Evolutionary conservation across 2,113 vertebrate genomes (phyloP).

Genomic region (Agelaius phoeniceus): DNA sequence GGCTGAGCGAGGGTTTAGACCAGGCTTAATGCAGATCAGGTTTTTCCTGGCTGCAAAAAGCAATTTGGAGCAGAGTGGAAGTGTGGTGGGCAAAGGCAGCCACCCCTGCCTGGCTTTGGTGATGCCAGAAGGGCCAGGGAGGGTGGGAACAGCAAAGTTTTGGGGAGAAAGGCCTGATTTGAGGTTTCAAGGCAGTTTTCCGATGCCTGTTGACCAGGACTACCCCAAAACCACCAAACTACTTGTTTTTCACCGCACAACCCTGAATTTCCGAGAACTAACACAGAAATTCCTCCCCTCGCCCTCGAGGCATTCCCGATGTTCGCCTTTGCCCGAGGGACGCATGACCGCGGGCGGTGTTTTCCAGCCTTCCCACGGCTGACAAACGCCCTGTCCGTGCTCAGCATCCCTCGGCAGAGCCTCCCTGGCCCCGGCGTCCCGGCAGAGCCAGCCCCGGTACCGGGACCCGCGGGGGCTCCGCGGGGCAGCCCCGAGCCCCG

Average conservation of each 20-base stretch:
- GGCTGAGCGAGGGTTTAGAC: background rate
- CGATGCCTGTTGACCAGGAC: rapidly evolving
- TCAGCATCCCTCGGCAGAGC: rapidly evolving
- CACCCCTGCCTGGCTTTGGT: rapidly evolving
- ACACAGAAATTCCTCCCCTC: background rate
- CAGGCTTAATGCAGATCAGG: background rate
- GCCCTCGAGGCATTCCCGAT: background rate
- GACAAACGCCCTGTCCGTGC: background rate
- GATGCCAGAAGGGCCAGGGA: background rate
- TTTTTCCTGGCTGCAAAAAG: background rate
- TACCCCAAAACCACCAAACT: background rate
- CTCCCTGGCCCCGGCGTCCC: background rate
- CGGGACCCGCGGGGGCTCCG: background rate
- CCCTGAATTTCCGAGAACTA: background rate
- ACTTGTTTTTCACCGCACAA: background rate
- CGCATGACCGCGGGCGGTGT: background rate
- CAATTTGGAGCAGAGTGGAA: background rate
- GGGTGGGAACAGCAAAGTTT: background rate
- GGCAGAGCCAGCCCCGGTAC: background rate
- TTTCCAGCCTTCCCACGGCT: conserved; percentile 24
- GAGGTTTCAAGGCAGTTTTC: background rate
- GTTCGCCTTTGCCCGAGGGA: background rate
- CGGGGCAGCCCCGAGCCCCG: rapidly evolving
- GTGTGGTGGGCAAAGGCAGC: background rate
- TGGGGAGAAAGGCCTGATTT: background rate